Conservation (phyloP, 2,797 vertebrate genomes). For the Odontamblyopus rebecca region DNA sequence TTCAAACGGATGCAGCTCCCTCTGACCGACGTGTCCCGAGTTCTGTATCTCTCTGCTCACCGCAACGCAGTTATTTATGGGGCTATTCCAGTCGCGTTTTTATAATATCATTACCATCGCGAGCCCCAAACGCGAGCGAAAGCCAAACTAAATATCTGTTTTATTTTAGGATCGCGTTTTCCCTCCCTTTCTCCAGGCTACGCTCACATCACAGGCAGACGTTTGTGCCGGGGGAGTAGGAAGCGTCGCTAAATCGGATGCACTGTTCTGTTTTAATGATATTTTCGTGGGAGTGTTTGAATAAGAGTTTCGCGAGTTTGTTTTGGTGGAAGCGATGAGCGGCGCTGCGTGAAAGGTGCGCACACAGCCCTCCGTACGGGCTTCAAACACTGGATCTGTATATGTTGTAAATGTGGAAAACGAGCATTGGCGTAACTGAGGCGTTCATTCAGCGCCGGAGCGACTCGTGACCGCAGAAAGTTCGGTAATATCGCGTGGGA, state of each 20-base stretch:
- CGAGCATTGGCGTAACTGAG: not conserved
- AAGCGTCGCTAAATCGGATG: slow-evolving; percentile 60
- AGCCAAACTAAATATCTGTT: slow-evolving; percentile 83
- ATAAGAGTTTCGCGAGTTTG: slow-evolving; percentile 42
- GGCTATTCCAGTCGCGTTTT: slow-evolving; percentile 78
- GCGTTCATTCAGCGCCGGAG: slow-evolving; percentile 10
- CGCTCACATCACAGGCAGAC: slow-evolving; percentile 58
- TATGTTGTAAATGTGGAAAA: slow-evolving; percentile 14
- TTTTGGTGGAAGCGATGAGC: slow-evolving; percentile 43
- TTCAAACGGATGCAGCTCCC: slow-evolving; percentile 60
- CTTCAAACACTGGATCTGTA: slow-evolving; percentile 5
- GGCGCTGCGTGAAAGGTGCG: slow-evolving; percentile 26
- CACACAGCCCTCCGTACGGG: slow-evolving; percentile 25
- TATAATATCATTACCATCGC: slow-evolving; percentile 82
- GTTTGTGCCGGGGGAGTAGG: slow-evolving; percentile 57
- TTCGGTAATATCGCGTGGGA: not conserved
- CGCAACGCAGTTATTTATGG: slow-evolving; percentile 77
- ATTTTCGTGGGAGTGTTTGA: slow-evolving; percentile 59
- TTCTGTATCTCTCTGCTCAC: slow-evolving; percentile 75
- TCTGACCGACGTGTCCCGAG: slow-evolving; percentile 63
- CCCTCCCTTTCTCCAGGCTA: slow-evolving; percentile 10
- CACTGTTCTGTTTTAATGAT: slow-evolving; percentile 66
- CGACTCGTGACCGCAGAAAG: not conserved
- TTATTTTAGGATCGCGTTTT: slow-evolving; percentile 74
- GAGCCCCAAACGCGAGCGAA: slow-evolving; percentile 57